Conservation (phyloP, 2,797 vertebrate species). For the Phalloptychus januarius region DNA sequence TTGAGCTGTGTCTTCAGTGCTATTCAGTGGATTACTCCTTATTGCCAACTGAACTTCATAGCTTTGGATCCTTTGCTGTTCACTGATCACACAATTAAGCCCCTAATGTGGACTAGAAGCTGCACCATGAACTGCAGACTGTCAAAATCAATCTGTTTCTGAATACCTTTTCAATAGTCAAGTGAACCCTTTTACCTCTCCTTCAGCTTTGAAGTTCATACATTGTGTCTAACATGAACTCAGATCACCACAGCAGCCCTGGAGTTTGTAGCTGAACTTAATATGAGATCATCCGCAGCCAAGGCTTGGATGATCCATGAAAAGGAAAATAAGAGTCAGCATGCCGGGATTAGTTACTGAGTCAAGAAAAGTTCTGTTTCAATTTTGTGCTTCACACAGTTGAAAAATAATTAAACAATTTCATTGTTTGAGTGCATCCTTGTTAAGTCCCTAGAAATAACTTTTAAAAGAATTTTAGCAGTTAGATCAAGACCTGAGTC, state of each 20-base stretch:
- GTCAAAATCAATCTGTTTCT: conserved; percentile 55
- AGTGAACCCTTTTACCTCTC: conserved; percentile 58
- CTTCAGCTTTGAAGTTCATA: conserved; percentile 14
- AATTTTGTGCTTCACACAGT: conserved; percentile 22
- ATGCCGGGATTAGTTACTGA: not conserved
- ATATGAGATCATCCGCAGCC: not conserved
- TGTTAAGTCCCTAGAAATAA: not conserved
- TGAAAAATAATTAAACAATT: conserved; percentile 29
- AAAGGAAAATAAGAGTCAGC: not conserved
- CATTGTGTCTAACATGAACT: not conserved
- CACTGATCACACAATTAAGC: conserved; percentile 74
- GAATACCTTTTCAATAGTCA: conserved; percentile 32
- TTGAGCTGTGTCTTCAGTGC: conserved; percentile 41
- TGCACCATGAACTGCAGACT: conserved; percentile 48
- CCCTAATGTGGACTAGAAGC: conserved; percentile 71
- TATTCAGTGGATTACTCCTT: conserved; percentile 26
- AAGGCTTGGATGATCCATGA: not conserved
- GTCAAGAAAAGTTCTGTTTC: conserved; percentile 32
- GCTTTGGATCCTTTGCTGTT: conserved; percentile 42
- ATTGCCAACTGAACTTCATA: conserved; percentile 50
- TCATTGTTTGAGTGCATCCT: conserved; percentile 1
- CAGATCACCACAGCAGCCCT: conserved; percentile 11
- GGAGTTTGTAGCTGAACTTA: conserved; percentile 6
- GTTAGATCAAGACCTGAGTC: not conserved
- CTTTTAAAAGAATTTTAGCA: not conserved